A percentile compares a stretch with the other conserved stretches of the same genome.
These are phyloP conservation scores for Subacronicta megacephala DNA, from an alignment of 2,888 invertebrate genomes.

Conservation along the genomic window DNA sequence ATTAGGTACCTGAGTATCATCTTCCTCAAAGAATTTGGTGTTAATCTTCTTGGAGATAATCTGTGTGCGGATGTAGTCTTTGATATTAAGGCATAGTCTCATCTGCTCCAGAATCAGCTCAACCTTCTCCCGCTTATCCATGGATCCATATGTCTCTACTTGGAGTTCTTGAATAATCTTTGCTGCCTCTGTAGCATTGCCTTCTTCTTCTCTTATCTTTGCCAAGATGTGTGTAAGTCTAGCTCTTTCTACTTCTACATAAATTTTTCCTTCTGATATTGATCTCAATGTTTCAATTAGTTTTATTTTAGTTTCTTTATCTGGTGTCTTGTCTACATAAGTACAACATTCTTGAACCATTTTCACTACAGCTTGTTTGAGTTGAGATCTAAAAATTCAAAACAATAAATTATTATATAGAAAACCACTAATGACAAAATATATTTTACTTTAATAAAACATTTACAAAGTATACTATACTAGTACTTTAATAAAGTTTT, in stretches of 20 bases:
- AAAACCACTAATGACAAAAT: too few species aligned
- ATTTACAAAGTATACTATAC: too few species aligned
- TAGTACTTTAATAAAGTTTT: too few species aligned
- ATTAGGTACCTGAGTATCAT: conserved; percentile 89
- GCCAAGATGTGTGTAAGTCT: conserved; percentile 97
- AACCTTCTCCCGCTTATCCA: conserved; percentile 99
- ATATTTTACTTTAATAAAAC: too few species aligned
- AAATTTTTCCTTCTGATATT: conserved; percentile 99
- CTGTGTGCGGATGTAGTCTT: conserved; percentile 98
- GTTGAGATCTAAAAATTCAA: conserved; percentile 91
- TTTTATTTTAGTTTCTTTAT: conserved; percentile 96
- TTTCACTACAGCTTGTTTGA: conserved; percentile 98
- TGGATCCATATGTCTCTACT: conserved; percentile 99
- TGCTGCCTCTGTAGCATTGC: conserved; percentile 96
- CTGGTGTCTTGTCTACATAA: conserved; percentile 97
- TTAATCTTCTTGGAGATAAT: conserved; percentile 99
- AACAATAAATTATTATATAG: neutral
- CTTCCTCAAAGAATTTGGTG: conserved; percentile 98
- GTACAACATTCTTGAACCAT: conserved; percentile 98
- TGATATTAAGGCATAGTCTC: conserved; percentile 98
- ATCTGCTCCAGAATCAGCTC: conserved; percentile 99
- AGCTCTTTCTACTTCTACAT: conserved; percentile 99
- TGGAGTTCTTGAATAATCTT: conserved; percentile 98
- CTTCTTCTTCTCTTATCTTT: conserved; percentile 95
- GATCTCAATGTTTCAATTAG: conserved; percentile 98